Conservation (phyloP, 2,113 vertebrate species). For the Melierax canorus region DNA sequence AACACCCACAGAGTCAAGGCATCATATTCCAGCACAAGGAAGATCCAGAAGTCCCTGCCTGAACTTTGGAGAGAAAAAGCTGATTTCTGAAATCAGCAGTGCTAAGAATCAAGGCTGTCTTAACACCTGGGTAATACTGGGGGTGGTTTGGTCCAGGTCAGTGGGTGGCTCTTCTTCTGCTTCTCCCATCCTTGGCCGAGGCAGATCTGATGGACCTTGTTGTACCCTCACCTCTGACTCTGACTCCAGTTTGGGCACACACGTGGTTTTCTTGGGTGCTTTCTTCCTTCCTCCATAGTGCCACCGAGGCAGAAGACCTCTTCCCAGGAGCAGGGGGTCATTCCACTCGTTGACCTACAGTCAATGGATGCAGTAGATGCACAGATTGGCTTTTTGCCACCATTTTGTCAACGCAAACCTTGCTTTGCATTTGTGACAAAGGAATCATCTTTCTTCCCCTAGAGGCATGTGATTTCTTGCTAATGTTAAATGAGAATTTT, state of each 20-base stretch:
- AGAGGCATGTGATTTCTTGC: neutral
- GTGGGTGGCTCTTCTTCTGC: neutral
- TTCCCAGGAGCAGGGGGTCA: neutral
- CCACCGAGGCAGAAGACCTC: neutral
- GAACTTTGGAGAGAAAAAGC: neutral
- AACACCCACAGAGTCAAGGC: neutral
- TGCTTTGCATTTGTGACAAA: neutral
- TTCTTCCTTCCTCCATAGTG: neutral
- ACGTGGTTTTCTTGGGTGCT: fast-evolving
- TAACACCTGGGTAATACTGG: neutral
- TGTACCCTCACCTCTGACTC: neutral
- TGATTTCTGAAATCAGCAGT: neutral
- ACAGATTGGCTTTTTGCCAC: neutral
- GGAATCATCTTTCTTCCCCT: neutral
- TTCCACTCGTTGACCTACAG: neutral
- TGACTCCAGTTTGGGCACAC: neutral
- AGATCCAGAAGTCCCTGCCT: neutral
- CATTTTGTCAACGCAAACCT: neutral
- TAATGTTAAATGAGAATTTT: neutral
- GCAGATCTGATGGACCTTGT: neutral
- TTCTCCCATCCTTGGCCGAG: neutral
- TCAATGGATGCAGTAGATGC: neutral
- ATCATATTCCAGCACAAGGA: neutral
- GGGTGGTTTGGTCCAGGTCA: neutral
- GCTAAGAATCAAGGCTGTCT: neutral